phyloP scores from a whole-genome alignment of 2,113 vertebrate genomes.

The Phycodurus eques region DNA sequence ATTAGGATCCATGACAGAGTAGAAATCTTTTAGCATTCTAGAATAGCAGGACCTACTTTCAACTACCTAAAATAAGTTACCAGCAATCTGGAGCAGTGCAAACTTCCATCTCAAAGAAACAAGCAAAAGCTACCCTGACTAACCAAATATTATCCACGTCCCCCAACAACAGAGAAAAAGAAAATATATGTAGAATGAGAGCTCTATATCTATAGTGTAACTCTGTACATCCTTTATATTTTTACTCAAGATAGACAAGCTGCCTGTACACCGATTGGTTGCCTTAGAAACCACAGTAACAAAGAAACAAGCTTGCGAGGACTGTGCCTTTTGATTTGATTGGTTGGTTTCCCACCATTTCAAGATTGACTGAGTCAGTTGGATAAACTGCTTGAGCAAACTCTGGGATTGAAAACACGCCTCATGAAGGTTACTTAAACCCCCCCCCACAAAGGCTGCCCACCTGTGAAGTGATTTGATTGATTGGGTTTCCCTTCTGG shows the following conservation, averaged over 20 bases:
- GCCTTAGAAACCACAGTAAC: conserved; percentile 78
- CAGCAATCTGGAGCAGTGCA: conserved; percentile 38
- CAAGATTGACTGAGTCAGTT: conserved; percentile 63
- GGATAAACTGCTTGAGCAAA: conserved; percentile 67
- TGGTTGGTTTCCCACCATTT: conserved; percentile 65
- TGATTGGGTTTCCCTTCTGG: conserved; percentile 66
- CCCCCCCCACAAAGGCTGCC: conserved; percentile 8
- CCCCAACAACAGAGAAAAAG: conserved; percentile 57
- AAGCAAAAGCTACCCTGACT: conserved; percentile 59
- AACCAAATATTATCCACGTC: conserved; percentile 72
- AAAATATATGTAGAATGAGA: conserved; percentile 66
- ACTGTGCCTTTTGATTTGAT: conserved; percentile 77
- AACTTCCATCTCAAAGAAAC: conserved; percentile 46
- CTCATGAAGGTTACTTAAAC: conserved; percentile 38
- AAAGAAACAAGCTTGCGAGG: conserved; percentile 64
- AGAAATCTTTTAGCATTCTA: conserved; percentile 12
- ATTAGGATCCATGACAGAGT: conserved; percentile 17
- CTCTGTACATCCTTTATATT: conserved; percentile 70
- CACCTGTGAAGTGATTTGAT: conserved; percentile 36
- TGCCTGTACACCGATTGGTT: conserved; percentile 75
- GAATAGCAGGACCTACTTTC: conserved; percentile 22
- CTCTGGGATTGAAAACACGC: conserved; percentile 59
- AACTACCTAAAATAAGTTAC: conserved; percentile 48
- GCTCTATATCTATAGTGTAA: conserved; percentile 67
- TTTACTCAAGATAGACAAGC: conserved; percentile 70